Evolutionary conservation across 1,140 invertebrate genomes (phyloP).

Genomic region (Eubasilissa regina): DNA sequence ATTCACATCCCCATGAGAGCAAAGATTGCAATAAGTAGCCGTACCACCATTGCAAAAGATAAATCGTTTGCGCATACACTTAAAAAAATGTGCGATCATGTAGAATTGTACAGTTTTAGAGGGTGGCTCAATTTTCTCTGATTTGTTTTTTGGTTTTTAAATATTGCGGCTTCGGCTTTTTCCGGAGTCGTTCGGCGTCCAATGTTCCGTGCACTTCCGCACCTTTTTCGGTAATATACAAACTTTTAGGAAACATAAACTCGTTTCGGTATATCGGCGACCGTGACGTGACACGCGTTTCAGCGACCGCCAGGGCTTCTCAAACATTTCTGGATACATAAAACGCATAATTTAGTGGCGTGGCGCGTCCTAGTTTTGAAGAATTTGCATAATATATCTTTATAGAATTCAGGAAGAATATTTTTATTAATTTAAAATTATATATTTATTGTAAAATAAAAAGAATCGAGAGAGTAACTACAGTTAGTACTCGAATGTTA

Average conservation of each 20-base stretch:
- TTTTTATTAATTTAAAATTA: too few species aligned
- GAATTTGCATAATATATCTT: too few species aligned
- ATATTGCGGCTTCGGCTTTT: constrained; percentile 47
- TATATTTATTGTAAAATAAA: too few species aligned
- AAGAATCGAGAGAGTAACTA: too few species aligned
- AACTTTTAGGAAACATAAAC: constrained; percentile 59
- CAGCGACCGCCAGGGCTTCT: neutral
- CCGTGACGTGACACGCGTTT: constrained; percentile 10
- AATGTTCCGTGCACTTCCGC: constrained; percentile 59
- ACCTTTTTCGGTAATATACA: constrained; percentile 57
- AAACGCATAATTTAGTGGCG: too few species aligned
- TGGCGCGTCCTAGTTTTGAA: too few species aligned
- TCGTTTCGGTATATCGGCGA: constrained; percentile 15
- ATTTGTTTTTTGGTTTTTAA: neutral
- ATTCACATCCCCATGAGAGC: neutral
- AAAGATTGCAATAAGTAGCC: neutral
- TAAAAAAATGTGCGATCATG: neutral
- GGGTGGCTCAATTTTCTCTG: neutral
- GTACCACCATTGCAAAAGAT: neutral
- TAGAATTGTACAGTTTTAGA: neutral
- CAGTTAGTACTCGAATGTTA: too few species aligned
- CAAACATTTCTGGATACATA: neutral
- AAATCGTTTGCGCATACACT: neutral
- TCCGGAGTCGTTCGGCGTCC: constrained; percentile 52
- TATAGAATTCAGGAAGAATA: too few species aligned